Base-by-base conservation (phyloP, 2,113 vertebrate genomes). In the Cinclus cinclus region DNA sequence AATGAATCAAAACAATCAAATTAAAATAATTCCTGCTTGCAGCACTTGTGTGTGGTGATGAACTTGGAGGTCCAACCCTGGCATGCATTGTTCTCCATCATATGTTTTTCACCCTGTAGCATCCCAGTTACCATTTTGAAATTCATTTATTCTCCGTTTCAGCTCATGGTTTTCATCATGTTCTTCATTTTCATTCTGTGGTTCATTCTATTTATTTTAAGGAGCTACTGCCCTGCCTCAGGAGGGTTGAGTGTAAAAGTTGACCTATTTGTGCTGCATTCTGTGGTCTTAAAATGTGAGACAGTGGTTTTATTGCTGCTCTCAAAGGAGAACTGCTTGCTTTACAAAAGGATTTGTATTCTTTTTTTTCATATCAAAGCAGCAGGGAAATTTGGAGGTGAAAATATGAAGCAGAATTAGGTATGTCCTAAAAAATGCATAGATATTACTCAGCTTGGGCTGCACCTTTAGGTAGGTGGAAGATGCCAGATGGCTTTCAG, bases 301-400 rank as follows among this genome's bases (percentile, higher is more conserved):
- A 75, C 59, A 15, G 52, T 90, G 73, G 3, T 63, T 94, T 93
- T 87, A 60, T 78, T 92, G 83, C 84, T 76, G 81, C 87, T 94
- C 93, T 84, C 87, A 42, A 79, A 92, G 69, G 89, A 92, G 70
- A 76, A 73, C 74, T 87, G 78, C 77, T 92, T 60, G 46, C 44
- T 82, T 64, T 56, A 39, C 42, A 39, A 53, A 85, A 94, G 62
- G 37, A 71, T 79, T 82, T 85, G 14, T 52, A 8, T 71, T 89
- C 19, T 82, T 46, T 46, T 17, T 52, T 85, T 67, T 62, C 35
- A 9, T 87, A 67, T 25, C 20, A 73, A 85, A 90, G 75, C 52
- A 84, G 52, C 33, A 42, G 73, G 62, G 70, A 50, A 79, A 76
- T 89, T 23, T 79, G 65, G 75, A 64, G 52, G 50, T 68, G 59